These are phyloP conservation scores for Oceanodroma leucorhoa DNA, from an alignment of 2,797 vertebrate species.

Conservation along the genomic window DNA sequence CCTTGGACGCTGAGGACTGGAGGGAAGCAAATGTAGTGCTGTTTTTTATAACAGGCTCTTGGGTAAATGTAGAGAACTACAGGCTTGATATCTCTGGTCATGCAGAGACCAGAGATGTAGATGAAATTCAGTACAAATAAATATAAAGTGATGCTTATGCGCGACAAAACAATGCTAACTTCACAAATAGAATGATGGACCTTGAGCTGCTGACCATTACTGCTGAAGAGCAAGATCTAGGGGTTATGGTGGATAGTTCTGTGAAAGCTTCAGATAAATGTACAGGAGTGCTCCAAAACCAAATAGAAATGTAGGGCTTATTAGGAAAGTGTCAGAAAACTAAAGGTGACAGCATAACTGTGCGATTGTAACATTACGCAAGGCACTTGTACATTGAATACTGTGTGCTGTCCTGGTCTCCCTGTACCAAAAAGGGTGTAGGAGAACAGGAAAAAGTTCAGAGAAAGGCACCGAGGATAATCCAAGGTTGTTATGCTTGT, in stretches of 20 bases:
- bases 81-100: background rate
- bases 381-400: background rate
- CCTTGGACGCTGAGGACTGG: background rate
- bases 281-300: background rate
- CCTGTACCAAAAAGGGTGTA: background rate
- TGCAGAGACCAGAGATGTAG: background rate
- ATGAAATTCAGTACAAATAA: background rate
- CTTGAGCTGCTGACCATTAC: background rate
- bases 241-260: background rate
- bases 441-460: background rate
- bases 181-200: background rate
- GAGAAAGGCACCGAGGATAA: background rate
- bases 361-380: background rate
- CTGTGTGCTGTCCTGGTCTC: background rate
- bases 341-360: background rate
- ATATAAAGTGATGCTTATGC: background rate
- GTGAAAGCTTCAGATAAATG: background rate
- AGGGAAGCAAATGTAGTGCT: background rate
- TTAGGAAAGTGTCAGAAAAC: background rate
- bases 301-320: background rate
- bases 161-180: background rate
- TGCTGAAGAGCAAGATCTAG: background rate
- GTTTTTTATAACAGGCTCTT: background rate
- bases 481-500: background rate
- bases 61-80: background rate